phyloP scores from a whole-genome alignment of 1,140 invertebrate genomes.

The Diabrotica virgifera region DNA sequence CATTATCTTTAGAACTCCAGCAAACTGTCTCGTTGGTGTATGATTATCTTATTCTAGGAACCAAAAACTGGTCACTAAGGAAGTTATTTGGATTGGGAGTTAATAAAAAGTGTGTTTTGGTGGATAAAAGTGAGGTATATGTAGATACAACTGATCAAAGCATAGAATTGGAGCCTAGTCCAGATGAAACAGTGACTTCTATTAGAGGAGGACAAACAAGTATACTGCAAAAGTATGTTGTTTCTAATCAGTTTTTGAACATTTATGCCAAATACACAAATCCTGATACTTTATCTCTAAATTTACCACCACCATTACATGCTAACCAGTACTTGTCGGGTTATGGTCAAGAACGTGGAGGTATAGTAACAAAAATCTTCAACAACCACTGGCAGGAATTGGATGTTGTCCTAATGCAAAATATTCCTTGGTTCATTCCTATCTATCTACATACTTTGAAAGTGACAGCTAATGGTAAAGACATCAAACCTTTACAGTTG shows the following conservation, averaged over 20 bases:
- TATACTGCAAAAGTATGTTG: constrained; percentile 67
- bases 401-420: constrained; percentile 70
- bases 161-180: constrained; percentile 59
- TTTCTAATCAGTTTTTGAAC: constrained; percentile 64
- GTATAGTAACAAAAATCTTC: constrained; percentile 75
- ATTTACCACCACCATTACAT: constrained; percentile 66
- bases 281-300: constrained; percentile 51
- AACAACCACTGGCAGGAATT: constrained; percentile 73
- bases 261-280: constrained; percentile 57
- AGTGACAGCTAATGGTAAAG: constrained; percentile 58
- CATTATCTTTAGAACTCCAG: constrained; percentile 69
- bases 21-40: constrained; percentile 85
- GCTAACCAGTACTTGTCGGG: constrained; percentile 82
- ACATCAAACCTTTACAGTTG: constrained; percentile 59
- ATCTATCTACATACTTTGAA: constrained; percentile 87
- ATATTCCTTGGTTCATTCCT: constrained; percentile 92
- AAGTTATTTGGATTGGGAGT: constrained; percentile 84
- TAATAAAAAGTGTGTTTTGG: constrained; percentile 73
- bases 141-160: constrained; percentile 70
- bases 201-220: constrained; percentile 65
- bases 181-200: constrained; percentile 56
- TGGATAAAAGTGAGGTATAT: constrained; percentile 74
- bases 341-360: constrained; percentile 82
- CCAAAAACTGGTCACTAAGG: constrained; percentile 78
- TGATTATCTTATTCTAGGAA: constrained; percentile 65